Evolutionary conservation across 2,888 invertebrate species (phyloP).

Genomic region (Schrankia costaestrigalis): DNA sequence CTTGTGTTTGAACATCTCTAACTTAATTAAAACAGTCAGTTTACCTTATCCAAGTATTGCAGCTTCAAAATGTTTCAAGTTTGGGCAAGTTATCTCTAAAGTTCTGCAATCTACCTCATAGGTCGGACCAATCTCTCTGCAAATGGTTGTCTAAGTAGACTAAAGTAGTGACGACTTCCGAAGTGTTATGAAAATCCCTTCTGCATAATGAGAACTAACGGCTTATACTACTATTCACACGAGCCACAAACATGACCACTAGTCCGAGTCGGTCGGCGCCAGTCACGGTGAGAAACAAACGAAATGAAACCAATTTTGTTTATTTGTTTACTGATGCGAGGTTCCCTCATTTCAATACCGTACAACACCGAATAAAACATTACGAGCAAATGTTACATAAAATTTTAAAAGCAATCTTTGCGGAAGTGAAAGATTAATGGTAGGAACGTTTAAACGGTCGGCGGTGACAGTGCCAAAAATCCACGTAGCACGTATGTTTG

Average conservation of each 20-base stretch:
- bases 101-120: constrained; percentile 74
- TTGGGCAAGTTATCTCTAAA: constrained; percentile 73
- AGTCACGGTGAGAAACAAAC: constrained; percentile 19
- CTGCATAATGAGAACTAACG: constrained; percentile 53
- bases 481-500: constrained; percentile 43
- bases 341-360: constrained; percentile 45
- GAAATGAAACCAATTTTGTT: constrained; percentile 39
- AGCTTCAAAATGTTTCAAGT: constrained; percentile 76
- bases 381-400: constrained; percentile 64
- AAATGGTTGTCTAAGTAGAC: constrained; percentile 74
- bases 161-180: constrained; percentile 57
- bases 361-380: constrained; percentile 47
- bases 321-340: constrained; percentile 33
- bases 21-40: constrained; percentile 73
- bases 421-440: constrained; percentile 69
- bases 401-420: constrained; percentile 75
- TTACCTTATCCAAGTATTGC: constrained; percentile 75
- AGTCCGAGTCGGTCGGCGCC: constrained; percentile 2
- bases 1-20: constrained; percentile 54
- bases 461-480: constrained; percentile 70
- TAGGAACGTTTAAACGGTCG: constrained; percentile 60
- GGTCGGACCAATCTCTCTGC: constrained; percentile 69
- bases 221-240: constrained; percentile 26
- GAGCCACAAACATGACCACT: constrained; percentile 33
- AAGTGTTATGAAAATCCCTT: constrained; percentile 62